Conservation (phyloP, 2,113 vertebrate genomes). For the Spilogale gracilis region DNA sequence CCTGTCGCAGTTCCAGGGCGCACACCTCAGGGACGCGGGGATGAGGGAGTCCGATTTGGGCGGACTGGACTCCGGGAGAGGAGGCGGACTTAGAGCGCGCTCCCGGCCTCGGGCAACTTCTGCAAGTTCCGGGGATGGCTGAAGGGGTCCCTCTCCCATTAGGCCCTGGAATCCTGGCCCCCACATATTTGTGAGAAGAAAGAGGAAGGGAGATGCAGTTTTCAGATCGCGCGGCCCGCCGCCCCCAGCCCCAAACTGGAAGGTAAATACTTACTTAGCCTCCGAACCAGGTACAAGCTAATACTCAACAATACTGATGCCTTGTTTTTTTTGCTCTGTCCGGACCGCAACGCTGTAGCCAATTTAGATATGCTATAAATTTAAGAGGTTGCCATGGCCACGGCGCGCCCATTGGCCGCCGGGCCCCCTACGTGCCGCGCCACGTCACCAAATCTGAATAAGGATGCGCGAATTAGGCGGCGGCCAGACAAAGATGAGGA, state of each 20-base stretch:
- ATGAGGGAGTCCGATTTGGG: neutral
- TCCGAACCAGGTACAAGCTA: slow-evolving; percentile 87
- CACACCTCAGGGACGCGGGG: neutral
- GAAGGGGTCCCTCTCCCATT: neutral
- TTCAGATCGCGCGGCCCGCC: slow-evolving; percentile 29
- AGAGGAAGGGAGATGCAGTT: slow-evolving; percentile 7
- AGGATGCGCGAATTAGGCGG: slow-evolving; percentile 94
- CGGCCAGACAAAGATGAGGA: slow-evolving; percentile 94
- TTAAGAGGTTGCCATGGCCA: slow-evolving; percentile 95
- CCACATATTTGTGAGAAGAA: neutral
- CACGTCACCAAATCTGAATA: slow-evolving; percentile 96
- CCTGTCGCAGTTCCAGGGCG: neutral
- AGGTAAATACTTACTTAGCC: slow-evolving; percentile 87
- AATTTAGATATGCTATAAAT: slow-evolving; percentile 95
- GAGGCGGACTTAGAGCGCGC: neutral
- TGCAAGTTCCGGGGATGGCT: slow-evolving; percentile 59
- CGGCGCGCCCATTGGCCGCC: slow-evolving; percentile 92
- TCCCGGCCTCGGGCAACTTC: slow-evolving; percentile 57
- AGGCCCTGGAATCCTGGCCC: slow-evolving; percentile 59
- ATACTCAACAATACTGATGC: slow-evolving; percentile 89
- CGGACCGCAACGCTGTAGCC: slow-evolving; percentile 89
- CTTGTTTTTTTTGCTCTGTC: slow-evolving; percentile 90
- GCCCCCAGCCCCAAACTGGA: slow-evolving; percentile 74
- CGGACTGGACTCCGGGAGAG: too few relatives aligned
- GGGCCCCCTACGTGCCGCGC: slow-evolving; percentile 87